Conservation (phyloP, 2,888 invertebrate species). For the Halocaridina rubra region DNA sequence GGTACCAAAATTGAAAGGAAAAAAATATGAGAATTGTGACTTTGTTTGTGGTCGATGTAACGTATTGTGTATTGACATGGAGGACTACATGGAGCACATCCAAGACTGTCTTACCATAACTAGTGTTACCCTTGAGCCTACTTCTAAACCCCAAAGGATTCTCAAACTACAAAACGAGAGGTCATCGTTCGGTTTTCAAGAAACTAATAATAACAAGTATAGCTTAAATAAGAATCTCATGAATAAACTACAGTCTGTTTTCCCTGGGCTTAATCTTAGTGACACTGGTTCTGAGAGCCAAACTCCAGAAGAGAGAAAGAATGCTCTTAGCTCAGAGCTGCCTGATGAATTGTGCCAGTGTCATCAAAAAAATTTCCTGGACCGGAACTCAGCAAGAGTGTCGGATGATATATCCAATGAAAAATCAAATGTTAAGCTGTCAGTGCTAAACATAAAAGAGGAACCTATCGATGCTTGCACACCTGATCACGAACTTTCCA, state of each 20-base stretch:
- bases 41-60: constrained; percentile 56
- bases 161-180: constrained; percentile 34
- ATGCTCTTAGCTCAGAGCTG: too few species aligned
- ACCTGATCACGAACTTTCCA: not conserved
- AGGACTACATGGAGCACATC: constrained; percentile 58
- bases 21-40: constrained; percentile 22
- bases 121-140: constrained; percentile 34
- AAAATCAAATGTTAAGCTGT: not conserved
- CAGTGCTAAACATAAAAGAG: not conserved
- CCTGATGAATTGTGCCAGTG: too few species aligned
- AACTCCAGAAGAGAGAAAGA: too few species aligned
- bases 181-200: constrained; percentile 21
- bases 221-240: constrained; percentile 37
- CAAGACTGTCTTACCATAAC: constrained; percentile 53
- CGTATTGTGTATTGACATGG: constrained; percentile 55
- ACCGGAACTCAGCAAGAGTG: too few species aligned
- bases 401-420: not conserved
- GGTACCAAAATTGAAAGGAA: constrained; percentile 13
- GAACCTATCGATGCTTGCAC: not conserved
- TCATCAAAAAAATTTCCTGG: too few species aligned
- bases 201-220: constrained; percentile 12
- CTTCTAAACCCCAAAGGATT: constrained; percentile 19
- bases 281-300: too few species aligned
- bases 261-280: too few species aligned
- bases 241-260: constrained; percentile 28